A percentile compares a stretch with the other conserved stretches of the same genome.
Conservation (phyloP, 2,888 invertebrate genomes). For the Cryptosula pallasiana region DNA sequence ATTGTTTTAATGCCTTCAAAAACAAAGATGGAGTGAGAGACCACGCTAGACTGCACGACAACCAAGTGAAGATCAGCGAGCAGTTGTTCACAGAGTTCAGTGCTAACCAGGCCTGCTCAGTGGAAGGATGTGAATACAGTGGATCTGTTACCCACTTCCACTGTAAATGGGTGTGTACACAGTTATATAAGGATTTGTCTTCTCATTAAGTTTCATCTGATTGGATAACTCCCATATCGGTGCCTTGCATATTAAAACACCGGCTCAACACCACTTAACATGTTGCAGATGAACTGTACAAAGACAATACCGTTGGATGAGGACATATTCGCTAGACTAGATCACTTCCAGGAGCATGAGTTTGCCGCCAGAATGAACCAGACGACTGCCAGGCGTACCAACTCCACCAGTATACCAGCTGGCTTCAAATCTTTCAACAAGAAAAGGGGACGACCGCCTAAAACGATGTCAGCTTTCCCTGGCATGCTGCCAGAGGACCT, state of each 20-base stretch:
- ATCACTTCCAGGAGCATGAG: conserved; percentile 81
- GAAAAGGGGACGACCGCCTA: conserved; percentile 12
- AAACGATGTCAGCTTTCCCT: background rate
- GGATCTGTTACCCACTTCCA: conserved; percentile 79
- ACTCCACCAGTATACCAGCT: background rate
- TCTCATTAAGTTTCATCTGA: background rate
- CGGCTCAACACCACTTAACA: too few species aligned
- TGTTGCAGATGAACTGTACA: conserved; percentile 40
- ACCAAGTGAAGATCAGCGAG: conserved; percentile 78
- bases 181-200: too few species aligned
- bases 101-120: conserved; percentile 59
- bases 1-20: conserved; percentile 49
- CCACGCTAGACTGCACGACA: conserved; percentile 78
- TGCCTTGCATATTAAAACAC: too few species aligned
- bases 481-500: background rate
- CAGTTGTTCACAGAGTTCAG: conserved; percentile 66
- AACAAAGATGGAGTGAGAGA: conserved; percentile 68
- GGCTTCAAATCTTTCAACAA: background rate
- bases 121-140: conserved; percentile 38
- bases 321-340: conserved; percentile 59
- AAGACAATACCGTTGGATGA: conserved; percentile 58
- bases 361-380: conserved; percentile 70
- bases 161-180: conserved; percentile 79
- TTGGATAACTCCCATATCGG: too few species aligned
- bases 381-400: conserved; percentile 63